These are phyloP conservation scores for Oriolus oriolus DNA, from an alignment of 2,113 vertebrate genomes.

Conservation along the genomic window DNA sequence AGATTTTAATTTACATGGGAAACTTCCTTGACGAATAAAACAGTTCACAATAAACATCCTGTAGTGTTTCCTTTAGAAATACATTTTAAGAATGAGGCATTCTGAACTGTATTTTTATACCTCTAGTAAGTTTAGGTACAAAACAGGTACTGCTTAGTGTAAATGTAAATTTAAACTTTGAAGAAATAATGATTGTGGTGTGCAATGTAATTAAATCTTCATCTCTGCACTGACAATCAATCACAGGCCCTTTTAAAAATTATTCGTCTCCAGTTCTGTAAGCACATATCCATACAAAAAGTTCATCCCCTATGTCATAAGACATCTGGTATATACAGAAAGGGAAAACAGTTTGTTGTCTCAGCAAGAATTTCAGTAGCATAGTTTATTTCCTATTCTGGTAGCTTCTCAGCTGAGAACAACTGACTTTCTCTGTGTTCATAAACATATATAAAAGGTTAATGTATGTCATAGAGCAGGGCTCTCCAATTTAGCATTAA, in stretches of 20 bases:
- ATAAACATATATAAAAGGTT: neutral
- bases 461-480: neutral
- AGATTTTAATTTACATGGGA: slow-evolving; percentile 59
- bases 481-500: neutral
- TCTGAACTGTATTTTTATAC: neutral
- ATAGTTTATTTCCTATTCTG: neutral
- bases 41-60: neutral
- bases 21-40: slow-evolving; percentile 25
- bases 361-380: neutral
- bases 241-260: neutral
- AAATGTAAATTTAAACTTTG: neutral
- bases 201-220: neutral
- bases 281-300: neutral
- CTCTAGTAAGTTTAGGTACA: neutral
- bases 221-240: neutral
- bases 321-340: neutral
- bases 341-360: neutral
- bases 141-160: neutral
- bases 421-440: neutral
- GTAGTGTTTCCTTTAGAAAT: neutral
- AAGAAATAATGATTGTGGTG: neutral
- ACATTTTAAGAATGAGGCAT: neutral
- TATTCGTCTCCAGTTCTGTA: neutral
- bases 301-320: neutral
- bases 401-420: neutral